phyloP scores from a whole-genome alignment of 1,140 invertebrate genomes.

The Sinonovacula constricta region DNA sequence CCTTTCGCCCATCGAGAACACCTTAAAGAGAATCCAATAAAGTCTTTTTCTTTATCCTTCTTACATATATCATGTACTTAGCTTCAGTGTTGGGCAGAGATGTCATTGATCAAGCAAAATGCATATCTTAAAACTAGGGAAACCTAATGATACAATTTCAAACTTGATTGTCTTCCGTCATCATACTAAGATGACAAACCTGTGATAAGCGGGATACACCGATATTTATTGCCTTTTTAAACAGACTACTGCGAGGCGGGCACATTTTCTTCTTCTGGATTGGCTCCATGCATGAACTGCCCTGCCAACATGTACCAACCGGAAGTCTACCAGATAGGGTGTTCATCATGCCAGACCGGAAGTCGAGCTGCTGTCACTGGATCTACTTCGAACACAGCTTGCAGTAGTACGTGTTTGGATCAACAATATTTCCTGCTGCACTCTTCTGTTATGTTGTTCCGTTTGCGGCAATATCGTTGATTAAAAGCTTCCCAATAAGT shows the following conservation, averaged over 20 bases:
- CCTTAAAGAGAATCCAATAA: too few species aligned
- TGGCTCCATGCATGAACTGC: background rate
- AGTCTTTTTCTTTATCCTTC: too few species aligned
- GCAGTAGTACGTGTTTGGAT: background rate
- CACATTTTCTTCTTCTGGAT: background rate
- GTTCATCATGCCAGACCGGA: background rate
- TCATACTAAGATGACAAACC: background rate
- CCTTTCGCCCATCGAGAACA: too few species aligned
- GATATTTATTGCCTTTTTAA: background rate
- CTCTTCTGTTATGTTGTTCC: background rate
- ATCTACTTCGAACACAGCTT: background rate
- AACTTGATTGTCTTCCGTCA: background rate
- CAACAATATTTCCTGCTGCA: background rate
- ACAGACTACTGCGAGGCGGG: background rate
- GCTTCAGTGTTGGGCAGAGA: background rate
- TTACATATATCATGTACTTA: too few species aligned
- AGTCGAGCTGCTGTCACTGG: background rate
- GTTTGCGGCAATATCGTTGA: background rate
- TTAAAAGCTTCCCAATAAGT: background rate
- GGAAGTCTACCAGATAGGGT: background rate
- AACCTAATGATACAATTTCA: background rate
- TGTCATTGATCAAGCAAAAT: background rate
- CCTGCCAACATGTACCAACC: background rate
- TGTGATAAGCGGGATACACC: too few species aligned
- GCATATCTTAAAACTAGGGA: background rate